These are phyloP conservation scores for Tragelaphus imberbis DNA, from an alignment of 2,113 vertebrate species.

Conservation along the genomic window DNA sequence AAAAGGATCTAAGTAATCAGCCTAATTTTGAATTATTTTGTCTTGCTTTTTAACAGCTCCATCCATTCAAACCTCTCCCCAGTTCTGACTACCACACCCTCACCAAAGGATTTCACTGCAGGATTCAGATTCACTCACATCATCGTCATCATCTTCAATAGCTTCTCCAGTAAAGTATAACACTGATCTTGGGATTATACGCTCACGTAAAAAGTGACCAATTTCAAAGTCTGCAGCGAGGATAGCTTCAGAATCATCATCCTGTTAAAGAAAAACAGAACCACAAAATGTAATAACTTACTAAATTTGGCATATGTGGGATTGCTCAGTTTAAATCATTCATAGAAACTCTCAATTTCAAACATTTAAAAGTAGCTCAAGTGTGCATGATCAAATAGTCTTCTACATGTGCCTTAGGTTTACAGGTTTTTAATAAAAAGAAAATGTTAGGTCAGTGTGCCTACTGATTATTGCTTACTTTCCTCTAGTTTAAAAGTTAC, in stretches of 20 bases:
- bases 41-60: not conserved
- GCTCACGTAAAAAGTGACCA: constrained; percentile 98
- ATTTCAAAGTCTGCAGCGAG: constrained; percentile 98
- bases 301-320: not conserved
- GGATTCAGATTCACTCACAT: constrained; percentile 81
- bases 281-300: not conserved
- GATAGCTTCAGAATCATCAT: constrained; percentile 95
- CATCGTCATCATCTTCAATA: constrained; percentile 98
- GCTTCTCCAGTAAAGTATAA: constrained; percentile 99
- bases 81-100: not conserved
- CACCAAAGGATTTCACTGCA: not conserved
- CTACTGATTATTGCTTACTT: not conserved
- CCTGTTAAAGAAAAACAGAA: constrained; percentile 76
- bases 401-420: not conserved
- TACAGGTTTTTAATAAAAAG: not conserved
- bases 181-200: constrained; percentile 95
- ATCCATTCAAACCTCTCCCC: not conserved
- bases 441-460: not conserved
- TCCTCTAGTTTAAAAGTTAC: not conserved
- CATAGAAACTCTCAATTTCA: not conserved
- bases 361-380: not conserved
- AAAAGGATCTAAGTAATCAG: not conserved
- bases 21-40: not conserved
- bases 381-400: not conserved
- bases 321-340: not conserved